Base-by-base conservation (phyloP, 2,888 invertebrate genomes). In the Macaria notata region DNA sequence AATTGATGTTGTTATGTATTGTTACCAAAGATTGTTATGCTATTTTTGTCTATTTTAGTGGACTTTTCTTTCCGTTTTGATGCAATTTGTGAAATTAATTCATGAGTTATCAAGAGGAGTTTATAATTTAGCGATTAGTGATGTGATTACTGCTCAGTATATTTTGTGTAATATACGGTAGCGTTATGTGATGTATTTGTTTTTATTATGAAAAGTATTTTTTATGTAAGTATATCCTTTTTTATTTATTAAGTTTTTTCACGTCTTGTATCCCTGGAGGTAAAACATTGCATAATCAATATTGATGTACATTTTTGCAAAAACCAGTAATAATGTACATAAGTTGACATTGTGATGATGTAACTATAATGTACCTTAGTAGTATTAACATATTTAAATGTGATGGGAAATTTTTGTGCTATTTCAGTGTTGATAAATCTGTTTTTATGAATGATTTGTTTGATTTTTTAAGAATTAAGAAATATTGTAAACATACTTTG, bases 341-440 rank as follows among this genome's bases (percentile, higher is more conserved):
- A 76, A 73, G 73, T 76, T 75, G 70, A 70, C 73, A 78, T 78
- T 78, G 19, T 19, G 19, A 73, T 79, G 68, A 72, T 81, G 76
- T 79, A 76, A 77, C 73, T 74, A 70, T 76, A 68, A 66, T 78
- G 82, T 84, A 86, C 81, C 82, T 78, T 54, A 76, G 75, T 83
- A 84, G 80, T 86, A 83, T 83, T 83, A 78, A 75, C 64, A 72
- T 73, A 69, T 71, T 66, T 64, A 62, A 70, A 75, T 82, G 84
- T 86, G 83, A 85, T 82, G 86, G 83, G 75, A 87, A 84, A 86
- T 82, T 83, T 63, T 75, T 77, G 86, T 85, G 79, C 75, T 80
- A 75, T 80, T 81, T 80, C 82, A 83, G 79, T 88, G 84, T 85
- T 86, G 88, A 68, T 88, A 84, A 86, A 86, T 75, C 70, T 73